These are phyloP conservation scores for Aythya baeri DNA, from an alignment of 2,113 vertebrate species.

Conservation along the genomic window DNA sequence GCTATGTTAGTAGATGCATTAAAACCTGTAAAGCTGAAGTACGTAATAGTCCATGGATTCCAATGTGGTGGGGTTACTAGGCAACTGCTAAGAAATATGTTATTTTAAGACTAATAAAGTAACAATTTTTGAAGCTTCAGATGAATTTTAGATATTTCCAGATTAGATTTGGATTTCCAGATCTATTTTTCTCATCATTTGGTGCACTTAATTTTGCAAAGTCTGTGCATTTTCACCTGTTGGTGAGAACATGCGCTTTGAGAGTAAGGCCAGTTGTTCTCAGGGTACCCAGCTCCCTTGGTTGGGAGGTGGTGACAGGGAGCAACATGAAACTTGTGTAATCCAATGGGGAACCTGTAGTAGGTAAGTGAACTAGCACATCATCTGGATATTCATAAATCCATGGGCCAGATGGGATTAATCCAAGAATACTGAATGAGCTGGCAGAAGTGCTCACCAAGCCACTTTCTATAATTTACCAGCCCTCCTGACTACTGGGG, in stretches of 20 bases:
- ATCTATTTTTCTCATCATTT: neutral
- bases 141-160: constrained; percentile 1
- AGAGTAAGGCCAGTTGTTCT: neutral
- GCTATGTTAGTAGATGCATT: neutral
- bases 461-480: neutral
- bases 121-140: neutral
- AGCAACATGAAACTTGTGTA: neutral
- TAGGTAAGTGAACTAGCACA: neutral
- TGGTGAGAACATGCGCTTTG: neutral
- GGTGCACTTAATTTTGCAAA: neutral
- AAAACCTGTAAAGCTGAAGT: neutral
- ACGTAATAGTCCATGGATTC: neutral
- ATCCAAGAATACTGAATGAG: neutral
- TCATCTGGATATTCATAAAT: neutral
- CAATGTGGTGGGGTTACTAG: neutral
- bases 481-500: neutral
- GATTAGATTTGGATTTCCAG: neutral
- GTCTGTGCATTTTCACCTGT: neutral
- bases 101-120: neutral
- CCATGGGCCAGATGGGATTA: neutral
- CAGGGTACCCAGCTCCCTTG: neutral
- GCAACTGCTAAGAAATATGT: neutral
- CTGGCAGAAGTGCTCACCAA: too few species aligned
- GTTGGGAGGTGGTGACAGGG: neutral
- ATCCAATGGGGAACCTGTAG: neutral